Conservation (phyloP, 1,140 invertebrate species). For the Plutomurus gul region DNA sequence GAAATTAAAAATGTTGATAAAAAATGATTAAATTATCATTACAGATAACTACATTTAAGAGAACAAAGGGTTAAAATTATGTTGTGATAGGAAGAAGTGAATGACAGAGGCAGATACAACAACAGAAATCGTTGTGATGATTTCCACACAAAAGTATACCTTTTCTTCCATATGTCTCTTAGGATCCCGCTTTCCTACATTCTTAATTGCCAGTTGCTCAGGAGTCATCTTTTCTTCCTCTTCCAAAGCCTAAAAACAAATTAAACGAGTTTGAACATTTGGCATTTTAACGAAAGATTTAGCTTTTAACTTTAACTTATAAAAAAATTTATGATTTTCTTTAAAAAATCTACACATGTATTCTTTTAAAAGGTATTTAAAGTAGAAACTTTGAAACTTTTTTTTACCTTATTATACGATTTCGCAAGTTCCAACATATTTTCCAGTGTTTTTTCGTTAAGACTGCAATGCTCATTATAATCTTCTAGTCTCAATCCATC, state of each 20-base stretch:
- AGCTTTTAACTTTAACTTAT: no score
- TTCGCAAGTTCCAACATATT: constrained; percentile 98
- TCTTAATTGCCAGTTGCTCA: constrained; percentile 98
- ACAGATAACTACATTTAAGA: not conserved
- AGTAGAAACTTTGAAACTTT: not conserved
- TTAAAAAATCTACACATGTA: not conserved
- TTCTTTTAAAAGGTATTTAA: no score
- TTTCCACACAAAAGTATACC: constrained; percentile 62
- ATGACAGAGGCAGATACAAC: no score
- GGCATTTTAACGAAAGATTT: no score
- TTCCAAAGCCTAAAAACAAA: constrained; percentile 76
- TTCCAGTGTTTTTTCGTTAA: constrained; percentile 89
- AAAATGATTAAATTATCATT: not conserved
- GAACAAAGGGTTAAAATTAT: not conserved
- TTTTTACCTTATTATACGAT: constrained; percentile 91
- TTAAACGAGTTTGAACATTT: no score
- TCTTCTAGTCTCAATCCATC: constrained; percentile 94
- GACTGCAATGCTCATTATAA: constrained; percentile 90
- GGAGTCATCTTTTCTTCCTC: constrained; percentile 99
- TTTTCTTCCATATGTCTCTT: constrained; percentile 99
- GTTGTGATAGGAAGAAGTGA: not conserved
- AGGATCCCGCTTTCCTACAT: constrained; percentile 99
- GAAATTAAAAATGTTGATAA: constrained; percentile 36
- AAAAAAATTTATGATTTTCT: constrained; percentile 33
- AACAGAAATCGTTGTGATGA: not conserved